Conservation (phyloP, 2,113 vertebrate species). For the Tragulus kanchil region DNA sequence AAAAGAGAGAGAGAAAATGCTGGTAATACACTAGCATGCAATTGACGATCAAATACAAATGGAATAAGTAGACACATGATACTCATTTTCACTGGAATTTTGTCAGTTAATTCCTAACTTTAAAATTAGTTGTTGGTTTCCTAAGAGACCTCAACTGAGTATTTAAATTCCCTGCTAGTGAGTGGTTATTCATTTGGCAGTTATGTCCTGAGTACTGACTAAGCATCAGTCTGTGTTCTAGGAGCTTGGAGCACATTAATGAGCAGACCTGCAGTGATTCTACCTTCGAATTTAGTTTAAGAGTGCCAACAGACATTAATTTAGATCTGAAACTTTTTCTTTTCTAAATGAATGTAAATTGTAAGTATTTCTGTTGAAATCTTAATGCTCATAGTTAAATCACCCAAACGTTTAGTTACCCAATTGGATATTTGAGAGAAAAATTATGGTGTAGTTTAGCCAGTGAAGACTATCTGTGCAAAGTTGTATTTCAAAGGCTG, state of each 20-base stretch:
- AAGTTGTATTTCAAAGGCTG: constrained; percentile 47
- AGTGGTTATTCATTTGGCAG: background rate
- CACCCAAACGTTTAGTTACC: background rate
- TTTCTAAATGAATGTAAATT: background rate
- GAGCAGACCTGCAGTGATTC: background rate
- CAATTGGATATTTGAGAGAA: background rate
- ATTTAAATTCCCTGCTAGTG: background rate
- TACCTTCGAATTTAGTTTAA: constrained; percentile 18
- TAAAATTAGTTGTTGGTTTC: constrained; percentile 41
- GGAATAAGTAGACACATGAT: background rate
- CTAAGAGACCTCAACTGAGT: background rate
- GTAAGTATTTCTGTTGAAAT: constrained; percentile 10
- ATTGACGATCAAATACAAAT: constrained; percentile 30
- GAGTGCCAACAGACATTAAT: background rate
- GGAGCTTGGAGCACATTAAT: background rate
- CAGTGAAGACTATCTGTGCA: background rate
- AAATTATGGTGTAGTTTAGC: background rate
- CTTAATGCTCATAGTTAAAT: constrained; percentile 5
- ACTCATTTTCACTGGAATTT: constrained; percentile 49
- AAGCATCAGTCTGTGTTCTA: background rate
- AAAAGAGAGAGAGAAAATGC: background rate
- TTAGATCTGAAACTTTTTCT: background rate
- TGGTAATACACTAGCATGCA: background rate
- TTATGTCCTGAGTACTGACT: background rate
- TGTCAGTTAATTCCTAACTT: constrained; percentile 39